A percentile compares a stretch with the other conserved stretches of the same genome.
phyloP scores from a whole-genome alignment of 2,797 vertebrate genomes.

The Muraenolepis orangiensis region DNA sequence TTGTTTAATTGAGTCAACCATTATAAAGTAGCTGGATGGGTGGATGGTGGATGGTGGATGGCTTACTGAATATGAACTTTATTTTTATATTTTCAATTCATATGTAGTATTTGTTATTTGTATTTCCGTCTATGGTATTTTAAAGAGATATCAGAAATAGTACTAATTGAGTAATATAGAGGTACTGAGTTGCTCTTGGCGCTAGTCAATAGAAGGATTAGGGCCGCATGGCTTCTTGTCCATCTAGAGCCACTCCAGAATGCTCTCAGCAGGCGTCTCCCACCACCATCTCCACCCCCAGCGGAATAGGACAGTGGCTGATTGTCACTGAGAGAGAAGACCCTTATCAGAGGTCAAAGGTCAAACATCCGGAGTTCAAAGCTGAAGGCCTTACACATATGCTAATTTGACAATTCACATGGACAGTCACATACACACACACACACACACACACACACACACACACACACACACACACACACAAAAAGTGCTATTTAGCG shows the following conservation, averaged over 20 bases:
- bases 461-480: neutral
- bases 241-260: neutral
- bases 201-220: neutral
- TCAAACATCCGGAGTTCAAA: conserved; percentile 23
- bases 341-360: conserved; percentile 29
- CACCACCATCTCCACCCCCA: neutral
- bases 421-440: conserved; percentile 1
- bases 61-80: no score
- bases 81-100: neutral
- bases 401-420: conserved; percentile 4
- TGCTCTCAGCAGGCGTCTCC: neutral
- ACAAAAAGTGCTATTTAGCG: no score
- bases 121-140: neutral
- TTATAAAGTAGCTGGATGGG: no score
- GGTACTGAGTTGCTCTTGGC: neutral
- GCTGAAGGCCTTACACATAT: conserved; percentile 33
- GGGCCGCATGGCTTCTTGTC: neutral
- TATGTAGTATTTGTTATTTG: neutral
- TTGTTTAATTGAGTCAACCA: neutral
- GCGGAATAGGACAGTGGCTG: neutral
- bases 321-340: conserved; percentile 22
- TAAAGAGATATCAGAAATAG: neutral
- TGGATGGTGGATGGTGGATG: no score
- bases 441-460: conserved; percentile 15
- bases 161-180: neutral